Conservation (phyloP, 2,113 vertebrate genomes). For the Hypomesus transpacificus region DNA sequence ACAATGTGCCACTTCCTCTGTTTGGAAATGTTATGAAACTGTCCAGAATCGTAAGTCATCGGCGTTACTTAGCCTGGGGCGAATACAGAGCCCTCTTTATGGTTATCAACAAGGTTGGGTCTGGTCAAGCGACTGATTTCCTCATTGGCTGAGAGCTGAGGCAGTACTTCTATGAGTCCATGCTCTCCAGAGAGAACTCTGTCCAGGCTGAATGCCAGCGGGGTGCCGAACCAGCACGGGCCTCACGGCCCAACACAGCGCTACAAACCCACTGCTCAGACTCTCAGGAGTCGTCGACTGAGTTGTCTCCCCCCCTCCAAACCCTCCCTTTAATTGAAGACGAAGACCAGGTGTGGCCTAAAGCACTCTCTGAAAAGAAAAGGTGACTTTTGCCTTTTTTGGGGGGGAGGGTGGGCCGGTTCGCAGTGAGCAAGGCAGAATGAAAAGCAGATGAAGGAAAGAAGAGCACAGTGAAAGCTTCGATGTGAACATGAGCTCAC, state of each 20-base stretch:
- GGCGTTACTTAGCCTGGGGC: constrained; percentile 16
- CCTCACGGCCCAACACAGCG: constrained; percentile 10
- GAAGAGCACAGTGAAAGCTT: constrained; percentile 28
- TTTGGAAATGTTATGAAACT: constrained; percentile 48
- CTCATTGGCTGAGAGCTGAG: constrained; percentile 26
- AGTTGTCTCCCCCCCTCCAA: neutral
- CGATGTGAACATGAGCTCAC: constrained; percentile 57
- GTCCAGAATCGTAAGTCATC: constrained; percentile 28
- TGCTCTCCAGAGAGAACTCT: constrained; percentile 35
- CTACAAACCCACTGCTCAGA: constrained; percentile 47
- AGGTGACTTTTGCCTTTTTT: constrained; percentile 32
- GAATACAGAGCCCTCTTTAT: constrained; percentile 12
- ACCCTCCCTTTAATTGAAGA: constrained; percentile 40
- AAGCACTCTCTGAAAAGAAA: constrained; percentile 43
- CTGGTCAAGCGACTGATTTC: constrained; percentile 35
- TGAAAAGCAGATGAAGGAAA: constrained; percentile 57
- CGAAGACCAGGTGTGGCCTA: constrained; percentile 56
- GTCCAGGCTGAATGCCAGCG: constrained; percentile 33
- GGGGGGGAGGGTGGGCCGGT: constrained; percentile 30
- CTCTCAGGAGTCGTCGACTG: no score
- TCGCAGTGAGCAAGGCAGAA: constrained; percentile 40
- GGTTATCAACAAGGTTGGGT: constrained; percentile 27
- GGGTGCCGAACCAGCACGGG: constrained; percentile 10
- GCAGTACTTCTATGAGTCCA: constrained; percentile 44
- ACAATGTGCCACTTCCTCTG: constrained; percentile 17